Evolutionary conservation across 2,888 invertebrate species (phyloP), one percentile per base, ranked within the genome.

Genomic region (Heterodera filipjevi): DNA sequence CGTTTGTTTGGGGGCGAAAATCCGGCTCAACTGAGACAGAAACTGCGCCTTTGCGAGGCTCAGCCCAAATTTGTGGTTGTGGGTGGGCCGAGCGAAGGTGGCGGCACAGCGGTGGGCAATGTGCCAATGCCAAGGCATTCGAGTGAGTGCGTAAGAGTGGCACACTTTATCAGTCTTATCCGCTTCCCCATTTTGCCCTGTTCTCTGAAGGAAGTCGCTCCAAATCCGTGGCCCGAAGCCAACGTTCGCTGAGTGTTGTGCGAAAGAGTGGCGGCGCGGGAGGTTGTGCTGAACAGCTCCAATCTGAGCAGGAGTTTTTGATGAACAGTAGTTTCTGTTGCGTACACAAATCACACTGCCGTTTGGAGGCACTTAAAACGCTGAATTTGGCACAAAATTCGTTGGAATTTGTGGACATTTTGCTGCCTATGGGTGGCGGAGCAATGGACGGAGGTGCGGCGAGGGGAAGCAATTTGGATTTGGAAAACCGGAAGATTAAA

Each of bases 321-420:
- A 6, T 59, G 59, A 59, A n/a, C n/a, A n/a, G n/a, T n/a, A n/a
- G n/a, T n/a, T n/a, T n/a, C 59, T 81, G 77, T 39, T 90, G 90
- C 82, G 81, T 79, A 1, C 90, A 90, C 80, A 88, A 90, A 33
- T 80, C 85, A 6, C 97, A 97, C 89, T 90, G 94, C 77, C 91
- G 94, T 32, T 92, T 96, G 59, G 94, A 94, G 86, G 93, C 93
- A 83, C 91, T 95, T 66, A 92, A 95, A 79, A 95, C 95, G 0
- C 90, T 96, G 83, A 92, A 96, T 80, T 90, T 98, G 76, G 93
- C 95, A 10, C 49, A 82, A 66, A 82, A 82, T 71, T 53, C 70
- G 53, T 68, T 82, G 59, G 33, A 59, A 46, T 39, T 49, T 32
- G 39, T 82, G 35, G 82, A 82, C n/a, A 49, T 82, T 22, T 77